These are phyloP conservation scores for Sarcophilus harrisii DNA, from an alignment of 2,797 vertebrate species.

Conservation along the genomic window DNA sequence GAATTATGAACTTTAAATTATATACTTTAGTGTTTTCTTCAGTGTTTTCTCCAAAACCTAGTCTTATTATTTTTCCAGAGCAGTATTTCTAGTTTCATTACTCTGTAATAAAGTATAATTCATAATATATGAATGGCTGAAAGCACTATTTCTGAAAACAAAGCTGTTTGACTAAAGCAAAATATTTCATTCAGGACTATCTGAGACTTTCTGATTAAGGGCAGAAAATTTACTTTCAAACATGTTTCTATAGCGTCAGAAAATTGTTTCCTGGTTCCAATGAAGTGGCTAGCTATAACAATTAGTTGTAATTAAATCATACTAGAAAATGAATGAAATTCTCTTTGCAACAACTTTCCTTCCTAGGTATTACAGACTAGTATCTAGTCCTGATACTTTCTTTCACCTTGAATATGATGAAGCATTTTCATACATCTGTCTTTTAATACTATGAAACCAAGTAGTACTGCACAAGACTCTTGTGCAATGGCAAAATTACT, in stretches of 20 bases:
- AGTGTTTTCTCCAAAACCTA: no score
- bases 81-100: conserved; percentile 37
- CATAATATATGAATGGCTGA: conserved; percentile 60
- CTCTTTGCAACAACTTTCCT: not conserved
- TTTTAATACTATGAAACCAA: not conserved
- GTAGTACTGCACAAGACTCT: not conserved
- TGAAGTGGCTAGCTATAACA: not conserved
- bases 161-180: conserved; percentile 77
- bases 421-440: not conserved
- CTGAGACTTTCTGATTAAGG: conserved; percentile 28
- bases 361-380: not conserved
- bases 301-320: not conserved
- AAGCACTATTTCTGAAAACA: conserved; percentile 69
- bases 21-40: conserved; percentile 52
- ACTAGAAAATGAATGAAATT: not conserved
- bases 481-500: no score
- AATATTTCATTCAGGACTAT: conserved; percentile 44
- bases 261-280: conserved; percentile 6
- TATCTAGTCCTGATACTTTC: not conserved
- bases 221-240: conserved; percentile 64
- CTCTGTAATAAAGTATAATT: conserved; percentile 75
- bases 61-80: not conserved
- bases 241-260: no score
- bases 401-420: not conserved
- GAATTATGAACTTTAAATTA: conserved; percentile 74